phyloP scores from a whole-genome alignment of 2,113 vertebrate species.

The Elephantulus edwardii region DNA sequence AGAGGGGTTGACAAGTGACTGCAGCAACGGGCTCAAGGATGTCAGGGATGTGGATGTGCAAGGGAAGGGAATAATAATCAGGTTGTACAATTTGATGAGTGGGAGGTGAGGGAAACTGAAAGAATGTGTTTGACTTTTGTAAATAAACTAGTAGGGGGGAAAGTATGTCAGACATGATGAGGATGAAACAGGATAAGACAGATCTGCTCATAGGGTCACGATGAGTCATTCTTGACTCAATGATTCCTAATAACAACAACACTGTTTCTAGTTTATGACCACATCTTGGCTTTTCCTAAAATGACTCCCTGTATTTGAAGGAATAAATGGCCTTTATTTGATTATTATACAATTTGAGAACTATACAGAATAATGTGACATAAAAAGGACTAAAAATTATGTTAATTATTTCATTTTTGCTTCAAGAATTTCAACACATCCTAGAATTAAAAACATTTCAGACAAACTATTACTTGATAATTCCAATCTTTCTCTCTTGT shows the following conservation, averaged over 20 bases:
- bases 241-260: too few relatives aligned
- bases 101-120: too few relatives aligned
- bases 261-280: neutral
- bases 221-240: neutral
- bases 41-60: too few relatives aligned
- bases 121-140: too few relatives aligned
- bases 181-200: too few relatives aligned
- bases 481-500: neutral
- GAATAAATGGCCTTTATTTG: neutral
- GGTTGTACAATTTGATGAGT: too few relatives aligned
- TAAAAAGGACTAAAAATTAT: constrained; percentile 8
- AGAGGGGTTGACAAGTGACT: too few relatives aligned
- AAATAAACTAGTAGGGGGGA: too few relatives aligned
- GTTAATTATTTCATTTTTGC: constrained; percentile 9
- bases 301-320: neutral
- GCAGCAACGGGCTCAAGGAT: too few relatives aligned
- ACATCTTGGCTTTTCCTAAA: neutral
- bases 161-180: too few relatives aligned
- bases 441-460: constrained; percentile 7
- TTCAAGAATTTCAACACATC: constrained; percentile 23
- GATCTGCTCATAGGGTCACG: too few relatives aligned
- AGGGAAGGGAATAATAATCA: too few relatives aligned
- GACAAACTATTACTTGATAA: constrained; percentile 1
- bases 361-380: neutral
- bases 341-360: constrained; percentile 31